Conservation (phyloP, 2,113 vertebrate species). For the Phyllopteryx taeniolatus region DNA sequence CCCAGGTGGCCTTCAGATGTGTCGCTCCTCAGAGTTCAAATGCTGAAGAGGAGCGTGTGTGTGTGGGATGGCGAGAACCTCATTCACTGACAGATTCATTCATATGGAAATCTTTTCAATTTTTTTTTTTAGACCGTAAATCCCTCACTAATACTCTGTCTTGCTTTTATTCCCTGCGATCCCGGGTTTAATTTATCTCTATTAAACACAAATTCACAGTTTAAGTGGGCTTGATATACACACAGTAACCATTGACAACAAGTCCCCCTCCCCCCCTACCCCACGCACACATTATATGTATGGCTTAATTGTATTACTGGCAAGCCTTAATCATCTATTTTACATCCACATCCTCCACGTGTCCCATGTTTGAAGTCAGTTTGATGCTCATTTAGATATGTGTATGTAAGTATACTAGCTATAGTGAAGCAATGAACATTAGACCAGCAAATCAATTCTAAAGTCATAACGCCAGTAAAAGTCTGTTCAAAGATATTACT, state of each 20-base stretch:
- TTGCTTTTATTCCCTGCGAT: not conserved
- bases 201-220: not conserved
- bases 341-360: no score
- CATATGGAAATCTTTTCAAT: constrained; percentile 26
- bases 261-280: no score
- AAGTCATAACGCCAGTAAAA: no score
- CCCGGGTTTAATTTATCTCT: not conserved
- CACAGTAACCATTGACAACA: no score
- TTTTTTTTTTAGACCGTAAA: constrained; percentile 5
- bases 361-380: no score
- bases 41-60: constrained; percentile 28
- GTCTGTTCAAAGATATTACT: no score
- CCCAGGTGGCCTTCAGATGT: constrained; percentile 55
- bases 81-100: constrained; percentile 29
- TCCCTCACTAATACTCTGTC: not conserved
- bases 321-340: no score
- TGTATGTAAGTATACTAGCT: no score
- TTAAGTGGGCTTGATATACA: not conserved
- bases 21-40: constrained; percentile 24
- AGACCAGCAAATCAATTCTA: no score
- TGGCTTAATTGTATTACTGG: not conserved
- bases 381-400: no score
- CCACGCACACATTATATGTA: not conserved
- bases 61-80: constrained; percentile 16
- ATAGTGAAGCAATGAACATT: no score